A percentile compares a stretch with the other conserved stretches of the same genome.
These are phyloP conservation scores for Drosophila ercepeae DNA, from an alignment of 1,140 invertebrate genomes.

Conservation along the genomic window DNA sequence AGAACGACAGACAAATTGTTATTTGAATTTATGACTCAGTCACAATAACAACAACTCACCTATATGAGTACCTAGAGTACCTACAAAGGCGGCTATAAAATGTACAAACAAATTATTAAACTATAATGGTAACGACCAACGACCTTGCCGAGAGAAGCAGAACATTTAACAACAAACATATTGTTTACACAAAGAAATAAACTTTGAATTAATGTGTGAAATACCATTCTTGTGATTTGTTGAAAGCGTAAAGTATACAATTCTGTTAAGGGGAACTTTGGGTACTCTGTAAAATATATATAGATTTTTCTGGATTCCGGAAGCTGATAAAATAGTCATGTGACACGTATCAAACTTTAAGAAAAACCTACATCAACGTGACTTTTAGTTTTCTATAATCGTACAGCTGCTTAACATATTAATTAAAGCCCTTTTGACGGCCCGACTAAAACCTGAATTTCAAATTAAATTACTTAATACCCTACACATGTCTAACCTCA, in stretches of 20 bases:
- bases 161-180: slow-evolving; percentile 6
- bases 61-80: too few species aligned
- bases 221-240: slow-evolving; percentile 38
- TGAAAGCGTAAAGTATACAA: neutral
- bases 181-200: slow-evolving; percentile 18
- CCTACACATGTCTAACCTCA: neutral
- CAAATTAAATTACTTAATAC: neutral
- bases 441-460: neutral
- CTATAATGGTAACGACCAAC: neutral
- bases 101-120: slow-evolving; percentile 13
- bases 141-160: slow-evolving; percentile 32
- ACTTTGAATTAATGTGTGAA: slow-evolving; percentile 28
- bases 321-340: slow-evolving; percentile 38
- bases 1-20: slow-evolving; percentile 30
- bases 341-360: slow-evolving; percentile 20
- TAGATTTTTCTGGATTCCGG: slow-evolving; percentile 15
- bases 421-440: slow-evolving; percentile 4
- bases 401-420: neutral
- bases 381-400: slow-evolving; percentile 11
- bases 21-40: slow-evolving; percentile 30
- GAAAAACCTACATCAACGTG: slow-evolving; percentile 27
- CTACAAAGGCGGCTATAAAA: slow-evolving; percentile 20
- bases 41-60: slow-evolving; percentile 17
- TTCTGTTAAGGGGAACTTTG: neutral
- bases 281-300: neutral